phyloP scores from a whole-genome alignment of 2,113 vertebrate species.

The Nanger granti region DNA sequence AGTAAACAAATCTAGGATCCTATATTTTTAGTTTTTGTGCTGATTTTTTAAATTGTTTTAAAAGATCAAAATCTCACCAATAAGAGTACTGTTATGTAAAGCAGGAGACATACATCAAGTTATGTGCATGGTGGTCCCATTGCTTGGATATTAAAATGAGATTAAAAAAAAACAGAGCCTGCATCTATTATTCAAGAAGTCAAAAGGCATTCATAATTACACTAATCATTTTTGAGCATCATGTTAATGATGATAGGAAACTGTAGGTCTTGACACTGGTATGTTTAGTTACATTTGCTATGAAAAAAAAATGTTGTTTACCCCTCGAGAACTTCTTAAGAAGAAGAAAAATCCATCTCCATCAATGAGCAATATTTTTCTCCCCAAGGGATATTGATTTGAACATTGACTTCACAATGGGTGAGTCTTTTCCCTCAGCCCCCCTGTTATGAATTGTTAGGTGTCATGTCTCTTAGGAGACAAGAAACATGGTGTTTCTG shows the following conservation, averaged over 20 bases:
- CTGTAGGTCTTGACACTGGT: constrained; percentile 44
- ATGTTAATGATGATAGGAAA: constrained; percentile 56
- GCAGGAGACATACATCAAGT: not conserved
- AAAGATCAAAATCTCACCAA: not conserved
- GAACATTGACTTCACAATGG: constrained; percentile 70
- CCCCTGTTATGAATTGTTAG: constrained; percentile 64
- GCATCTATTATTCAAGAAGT: constrained; percentile 41
- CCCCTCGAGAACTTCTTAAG: constrained; percentile 71
- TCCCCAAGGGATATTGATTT: constrained; percentile 76
- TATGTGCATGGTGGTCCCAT: not conserved
- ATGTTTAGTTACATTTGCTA: constrained; percentile 52
- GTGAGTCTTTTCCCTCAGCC: constrained; percentile 63
- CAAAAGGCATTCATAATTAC: constrained; percentile 61
- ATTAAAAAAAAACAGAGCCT: not conserved
- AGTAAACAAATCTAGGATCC: not conserved
- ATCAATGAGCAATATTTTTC: constrained; percentile 76
- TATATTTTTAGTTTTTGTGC: not conserved
- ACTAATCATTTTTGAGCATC: constrained; percentile 62
- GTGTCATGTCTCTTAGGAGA: constrained; percentile 64
- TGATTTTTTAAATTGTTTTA: not conserved
- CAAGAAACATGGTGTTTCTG: constrained; percentile 69
- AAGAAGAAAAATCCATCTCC: constrained; percentile 67
- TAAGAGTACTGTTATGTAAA: not conserved
- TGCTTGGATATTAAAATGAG: not conserved
- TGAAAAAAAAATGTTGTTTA: constrained; percentile 63